Conservation (phyloP, 2,113 vertebrate species). For the Heliornis fulica region DNA sequence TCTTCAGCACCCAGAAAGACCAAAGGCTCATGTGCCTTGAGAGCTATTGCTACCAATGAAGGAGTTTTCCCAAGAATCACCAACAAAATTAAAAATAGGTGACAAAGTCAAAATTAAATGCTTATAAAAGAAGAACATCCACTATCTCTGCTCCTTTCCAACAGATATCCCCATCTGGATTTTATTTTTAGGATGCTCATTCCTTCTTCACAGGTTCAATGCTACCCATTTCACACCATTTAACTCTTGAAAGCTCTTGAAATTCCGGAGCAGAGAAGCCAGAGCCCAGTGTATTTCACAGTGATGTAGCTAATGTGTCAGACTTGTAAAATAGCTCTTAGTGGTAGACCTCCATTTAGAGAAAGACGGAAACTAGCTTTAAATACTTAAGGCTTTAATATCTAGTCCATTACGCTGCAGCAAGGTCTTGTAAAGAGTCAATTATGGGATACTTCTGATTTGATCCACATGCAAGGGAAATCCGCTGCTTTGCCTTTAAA, state of each 20-base stretch:
- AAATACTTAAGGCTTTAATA: slow-evolving; percentile 97
- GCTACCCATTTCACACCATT: slow-evolving; percentile 78
- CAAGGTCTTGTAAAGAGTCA: slow-evolving; percentile 97
- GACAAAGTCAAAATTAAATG: neutral
- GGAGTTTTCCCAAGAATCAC: neutral
- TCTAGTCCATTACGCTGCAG: slow-evolving; percentile 96
- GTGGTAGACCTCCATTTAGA: slow-evolving; percentile 79
- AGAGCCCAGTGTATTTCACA: slow-evolving; percentile 76
- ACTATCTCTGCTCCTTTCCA: slow-evolving; percentile 69
- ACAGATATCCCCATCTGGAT: slow-evolving; percentile 84
- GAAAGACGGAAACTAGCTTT: slow-evolving; percentile 88
- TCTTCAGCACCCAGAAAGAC: neutral
- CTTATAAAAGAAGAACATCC: neutral
- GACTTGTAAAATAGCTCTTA: slow-evolving; percentile 93
- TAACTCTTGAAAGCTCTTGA: slow-evolving; percentile 79
- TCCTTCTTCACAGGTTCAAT: slow-evolving; percentile 75
- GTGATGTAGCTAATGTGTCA: slow-evolving; percentile 87
- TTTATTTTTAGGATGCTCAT: slow-evolving; percentile 80
- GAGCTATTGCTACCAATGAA: neutral
- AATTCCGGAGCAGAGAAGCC: slow-evolving; percentile 79
- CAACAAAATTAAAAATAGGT: slow-evolving; percentile 26
- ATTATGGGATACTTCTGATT: slow-evolving; percentile 97
- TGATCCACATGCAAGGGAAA: slow-evolving; percentile 94
- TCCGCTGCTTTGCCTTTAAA: slow-evolving; percentile 80
- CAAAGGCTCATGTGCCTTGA: neutral